Conservation (phyloP, 2,113 vertebrate species). For the Phrynocephalus versicolor region DNA sequence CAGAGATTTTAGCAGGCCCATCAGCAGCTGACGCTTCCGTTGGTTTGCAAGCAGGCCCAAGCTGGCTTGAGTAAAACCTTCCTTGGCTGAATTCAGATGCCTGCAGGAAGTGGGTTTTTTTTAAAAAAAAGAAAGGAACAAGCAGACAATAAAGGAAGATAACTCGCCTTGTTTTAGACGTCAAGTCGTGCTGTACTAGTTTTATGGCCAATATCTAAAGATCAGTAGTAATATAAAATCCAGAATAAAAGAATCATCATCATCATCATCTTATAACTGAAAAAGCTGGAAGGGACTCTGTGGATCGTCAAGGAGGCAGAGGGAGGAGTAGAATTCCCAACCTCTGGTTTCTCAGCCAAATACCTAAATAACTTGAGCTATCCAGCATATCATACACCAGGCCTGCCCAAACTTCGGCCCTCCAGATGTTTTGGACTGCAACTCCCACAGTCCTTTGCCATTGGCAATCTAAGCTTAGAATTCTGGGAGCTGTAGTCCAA, state of each 20-base stretch:
- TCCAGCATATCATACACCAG: too few species aligned
- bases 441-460: too few species aligned
- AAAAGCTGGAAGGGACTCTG: too few species aligned
- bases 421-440: too few species aligned
- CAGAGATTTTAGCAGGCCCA: slow-evolving; percentile 93
- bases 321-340: too few species aligned
- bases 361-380: too few species aligned
- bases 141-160: not conserved
- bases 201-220: not conserved
- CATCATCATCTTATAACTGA: too few species aligned
- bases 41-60: slow-evolving; percentile 96
- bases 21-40: slow-evolving; percentile 90
- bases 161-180: not conserved
- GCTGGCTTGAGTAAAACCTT: slow-evolving; percentile 96
- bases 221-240: not conserved
- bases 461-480: too few species aligned
- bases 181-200: not conserved
- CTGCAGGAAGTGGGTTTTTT: slow-evolving; percentile 77
- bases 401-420: too few species aligned
- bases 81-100: slow-evolving; percentile 89
- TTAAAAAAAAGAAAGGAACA: not conserved
- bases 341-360: too few species aligned
- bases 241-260: not conserved
- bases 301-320: too few species aligned
- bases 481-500: too few species aligned